Conservation (phyloP, 2,113 vertebrate species). For the Panthera tigris region DNA sequence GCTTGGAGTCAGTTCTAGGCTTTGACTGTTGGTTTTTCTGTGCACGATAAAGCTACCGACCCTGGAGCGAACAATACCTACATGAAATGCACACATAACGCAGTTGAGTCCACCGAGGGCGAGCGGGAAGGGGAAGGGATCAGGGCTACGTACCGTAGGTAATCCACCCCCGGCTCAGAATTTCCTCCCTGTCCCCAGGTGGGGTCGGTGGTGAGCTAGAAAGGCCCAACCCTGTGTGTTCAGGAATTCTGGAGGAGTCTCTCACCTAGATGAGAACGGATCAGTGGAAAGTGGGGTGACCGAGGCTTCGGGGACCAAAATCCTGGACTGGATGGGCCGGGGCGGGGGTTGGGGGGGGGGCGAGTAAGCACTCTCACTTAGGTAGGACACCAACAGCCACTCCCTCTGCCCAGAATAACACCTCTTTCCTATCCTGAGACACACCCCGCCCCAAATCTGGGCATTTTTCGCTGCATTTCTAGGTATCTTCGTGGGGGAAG, state of each 20-base stretch:
- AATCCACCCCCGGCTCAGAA: not conserved
- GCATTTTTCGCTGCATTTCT: not conserved
- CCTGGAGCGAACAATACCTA: not conserved
- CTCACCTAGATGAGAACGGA: not conserved
- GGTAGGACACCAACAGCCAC: not conserved
- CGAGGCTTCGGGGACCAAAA: not conserved
- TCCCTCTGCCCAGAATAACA: not conserved
- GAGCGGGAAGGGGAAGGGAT: not conserved
- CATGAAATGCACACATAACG: not conserved
- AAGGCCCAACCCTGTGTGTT: not conserved
- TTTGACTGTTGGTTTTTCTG: not conserved
- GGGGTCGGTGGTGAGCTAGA: not conserved
- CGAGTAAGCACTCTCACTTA: not conserved
- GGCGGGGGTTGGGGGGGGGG: too few relatives aligned
- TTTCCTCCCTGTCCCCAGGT: not conserved
- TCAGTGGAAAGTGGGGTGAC: not conserved
- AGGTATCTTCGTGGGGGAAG: not conserved
- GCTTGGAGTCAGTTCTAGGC: not conserved
- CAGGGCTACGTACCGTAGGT: not conserved
- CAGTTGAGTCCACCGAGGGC: rapidly evolving
- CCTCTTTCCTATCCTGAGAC: not conserved
- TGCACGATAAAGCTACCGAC: not conserved
- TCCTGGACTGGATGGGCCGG: not conserved
- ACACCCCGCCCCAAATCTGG: not conserved
- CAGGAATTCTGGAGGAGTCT: not conserved